phyloP scores from a whole-genome alignment of 37 sponge, comb jelly and placozoan species.

The Cladorhizidae sp. region DNA sequence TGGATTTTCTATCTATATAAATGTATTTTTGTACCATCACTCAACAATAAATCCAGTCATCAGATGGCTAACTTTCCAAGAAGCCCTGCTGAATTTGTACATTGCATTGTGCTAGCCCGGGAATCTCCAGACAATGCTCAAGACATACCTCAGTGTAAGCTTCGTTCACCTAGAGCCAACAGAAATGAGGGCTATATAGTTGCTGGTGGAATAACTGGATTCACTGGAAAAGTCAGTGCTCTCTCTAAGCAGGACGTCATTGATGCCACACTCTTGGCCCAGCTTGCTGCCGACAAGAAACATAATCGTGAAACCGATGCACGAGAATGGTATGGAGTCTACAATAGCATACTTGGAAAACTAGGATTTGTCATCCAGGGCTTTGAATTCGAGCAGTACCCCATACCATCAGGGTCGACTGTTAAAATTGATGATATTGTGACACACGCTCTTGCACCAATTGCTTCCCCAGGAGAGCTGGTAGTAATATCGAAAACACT shows the following conservation, averaged over 20 bases:
- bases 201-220: background rate
- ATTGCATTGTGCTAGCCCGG: no score
- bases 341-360: background rate
- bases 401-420: background rate
- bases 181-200: background rate
- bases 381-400: background rate
- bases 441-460: background rate
- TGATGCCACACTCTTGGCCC: slow-evolving; percentile 1
- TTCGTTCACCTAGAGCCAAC: background rate
- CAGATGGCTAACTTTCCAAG: no score
- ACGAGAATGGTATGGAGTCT: background rate
- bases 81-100: no score
- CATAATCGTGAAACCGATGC: background rate
- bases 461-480: background rate
- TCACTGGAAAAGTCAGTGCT: background rate
- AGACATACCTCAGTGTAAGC: no score
- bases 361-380: background rate
- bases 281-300: slow-evolving; percentile 9
- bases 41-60: no score
- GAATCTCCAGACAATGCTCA: no score
- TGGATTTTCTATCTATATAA: no score
- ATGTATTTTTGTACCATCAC: no score
- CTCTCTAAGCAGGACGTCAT: background rate
- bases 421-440: background rate
- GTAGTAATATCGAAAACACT: background rate